Evolutionary conservation across 2,797 vertebrate genomes (phyloP), one percentile per base, ranked within the genome.

Genomic region (Channa striata): DNA sequence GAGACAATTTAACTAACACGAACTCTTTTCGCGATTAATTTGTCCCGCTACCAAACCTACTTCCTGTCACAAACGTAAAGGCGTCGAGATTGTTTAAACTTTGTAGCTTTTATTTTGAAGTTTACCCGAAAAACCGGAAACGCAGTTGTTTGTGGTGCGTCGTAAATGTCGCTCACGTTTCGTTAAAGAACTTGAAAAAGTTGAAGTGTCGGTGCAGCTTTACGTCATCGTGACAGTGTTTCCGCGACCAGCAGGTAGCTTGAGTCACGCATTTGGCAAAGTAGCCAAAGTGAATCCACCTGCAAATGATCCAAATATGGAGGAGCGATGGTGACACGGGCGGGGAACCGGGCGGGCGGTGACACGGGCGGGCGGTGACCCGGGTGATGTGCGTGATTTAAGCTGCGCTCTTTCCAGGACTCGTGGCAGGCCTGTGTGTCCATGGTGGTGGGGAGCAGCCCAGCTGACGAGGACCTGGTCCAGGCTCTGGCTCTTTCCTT

Each of bases 401-500:
- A 8, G n/a, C 13, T 25, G 34, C n/a, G n/a, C 0, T 6, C 0
- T 54, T 59, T 57, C 17, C 83, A 99, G 97, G 94, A 93, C 10
- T 85, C 91, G 0, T 99, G 97, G 97, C 90, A 78, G 51, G 93
- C 92, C 20, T 94, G 91, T 85, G 76, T 97, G 0, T 87, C 93
- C 51, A 74, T 96, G 0, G 76, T 98, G 65, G 91, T 96, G 34
- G 95, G 90, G 43, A 81, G 75, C 42, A 87, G 68, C 65, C 58
- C 40, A 8, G 92, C 95, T 19, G 96, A 97, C 21, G 94, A 95
- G n/a, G 59, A 92, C 16, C 91, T 95, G 76, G 83, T 89, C 1
- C 77, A 30, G 4, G 92, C 94, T 2, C 82, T 99, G 39, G 40
- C 79, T 11, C 68, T 91, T 14, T 96, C 95, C 0, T 93, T 95